These are phyloP conservation scores for Lindbergichthys nudifrons DNA, from an alignment of 2,797 vertebrate species.

Conservation along the genomic window DNA sequence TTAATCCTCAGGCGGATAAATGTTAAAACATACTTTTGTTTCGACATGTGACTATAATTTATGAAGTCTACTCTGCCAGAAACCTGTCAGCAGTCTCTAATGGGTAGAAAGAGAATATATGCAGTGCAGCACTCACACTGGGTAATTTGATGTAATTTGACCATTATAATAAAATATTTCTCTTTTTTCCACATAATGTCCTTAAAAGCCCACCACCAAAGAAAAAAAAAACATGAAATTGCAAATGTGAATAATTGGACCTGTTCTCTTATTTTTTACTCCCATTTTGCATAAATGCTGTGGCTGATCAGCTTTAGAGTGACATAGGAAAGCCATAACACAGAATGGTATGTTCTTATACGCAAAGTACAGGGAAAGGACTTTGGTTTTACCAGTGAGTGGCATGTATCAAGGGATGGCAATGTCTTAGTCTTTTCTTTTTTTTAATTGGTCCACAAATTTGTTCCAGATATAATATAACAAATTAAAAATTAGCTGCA, in stretches of 20 bases:
- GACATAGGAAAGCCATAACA: background rate
- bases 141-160: conserved; percentile 16
- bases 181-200: background rate
- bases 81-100: conserved; percentile 21
- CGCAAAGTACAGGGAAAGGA: background rate
- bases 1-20: conserved; percentile 6
- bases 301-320: background rate
- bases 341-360: background rate
- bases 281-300: background rate
- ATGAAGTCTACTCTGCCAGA: conserved; percentile 1
- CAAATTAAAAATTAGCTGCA: background rate
- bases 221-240: background rate
- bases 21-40: conserved; percentile 14
- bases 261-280: background rate
- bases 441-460: background rate
- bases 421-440: background rate
- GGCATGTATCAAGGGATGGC: background rate
- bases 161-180: background rate
- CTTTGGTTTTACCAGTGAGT: background rate
- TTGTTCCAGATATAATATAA: background rate
- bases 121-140: background rate
- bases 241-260: background rate
- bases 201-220: background rate
- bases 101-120: background rate
- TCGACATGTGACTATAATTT: conserved; percentile 30